Evolutionary conservation across 2,888 invertebrate species (phyloP), one percentile per base, ranked within the genome.

Genomic region (Microctonus hyperodae): DNA sequence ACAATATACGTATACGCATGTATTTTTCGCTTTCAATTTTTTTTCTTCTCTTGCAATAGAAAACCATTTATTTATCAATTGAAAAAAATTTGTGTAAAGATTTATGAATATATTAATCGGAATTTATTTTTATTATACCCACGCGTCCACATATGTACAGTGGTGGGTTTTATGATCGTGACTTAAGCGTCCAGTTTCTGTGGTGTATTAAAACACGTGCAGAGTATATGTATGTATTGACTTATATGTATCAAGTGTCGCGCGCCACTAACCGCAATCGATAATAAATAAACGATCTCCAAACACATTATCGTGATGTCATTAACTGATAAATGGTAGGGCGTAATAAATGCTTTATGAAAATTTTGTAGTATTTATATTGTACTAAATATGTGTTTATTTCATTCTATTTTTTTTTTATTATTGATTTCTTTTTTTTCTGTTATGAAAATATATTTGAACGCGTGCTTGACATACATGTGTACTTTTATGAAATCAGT

Each of bases 211-310:
- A 62, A 62, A 62, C 62, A 53, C 53, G 62, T 62, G 62, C 53
- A 53, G 25, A 37, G 23, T 51, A 7, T 16, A 44, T 44, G 16
- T 33, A 55, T 28, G 44, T 16, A 55, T 62, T 62, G 62, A 51
- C n/a, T n/a, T n/a, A n/a, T n/a, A n/a, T 35, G 62, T 58, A 58
- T n/a, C 51, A 48, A 73, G 70, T 71, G 71, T 73, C 74, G 74
- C 72, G 72, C 73, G 73, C 71, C 72, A 72, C 67, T 76, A 75
- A 75, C 72, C 73, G 72, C 70, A 70, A 74, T 77, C 75, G 74
- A 77, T 76, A 76, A 76, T 76, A 76, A 76, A 75, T 74, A 75
- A 75, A 73, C 56, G 61, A 59, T 68, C 68, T 56, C 64, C 59
- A 58, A 23, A 40, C 48, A 28, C 23, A 50, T 31, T 59, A 44